Percentiles rank a stretch among this genome's conserved stretches.
phyloP scores from a whole-genome alignment of 2,888 invertebrate genomes.

The Flexamia atlantica region DNA sequence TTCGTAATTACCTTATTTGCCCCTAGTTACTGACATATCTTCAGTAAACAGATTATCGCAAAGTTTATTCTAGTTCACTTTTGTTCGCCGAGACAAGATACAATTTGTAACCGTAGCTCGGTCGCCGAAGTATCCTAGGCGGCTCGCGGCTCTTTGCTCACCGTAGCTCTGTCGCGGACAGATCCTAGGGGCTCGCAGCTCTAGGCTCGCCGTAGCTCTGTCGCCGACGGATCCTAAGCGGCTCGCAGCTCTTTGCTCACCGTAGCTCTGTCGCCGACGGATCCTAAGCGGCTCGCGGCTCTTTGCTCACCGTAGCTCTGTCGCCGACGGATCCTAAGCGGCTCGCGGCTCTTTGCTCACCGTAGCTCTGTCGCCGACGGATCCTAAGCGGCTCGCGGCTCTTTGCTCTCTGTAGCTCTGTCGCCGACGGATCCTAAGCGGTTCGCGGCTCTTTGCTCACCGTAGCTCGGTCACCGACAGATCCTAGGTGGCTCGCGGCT shows the following conservation, averaged over 20 bases:
- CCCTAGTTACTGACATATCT: constrained; percentile 64
- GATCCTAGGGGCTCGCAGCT: too few species aligned
- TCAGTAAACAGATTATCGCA: constrained; percentile 63
- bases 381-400: background rate
- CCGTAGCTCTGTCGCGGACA: too few species aligned
- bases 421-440: background rate
- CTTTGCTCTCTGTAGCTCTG: background rate
- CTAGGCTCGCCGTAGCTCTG: constrained; percentile 6
- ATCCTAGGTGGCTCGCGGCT: background rate
- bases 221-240: background rate
- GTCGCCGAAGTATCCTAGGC: background rate
- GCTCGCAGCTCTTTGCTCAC: background rate
- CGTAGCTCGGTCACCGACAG: background rate
- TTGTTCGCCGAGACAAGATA: constrained; percentile 54
- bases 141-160: background rate
- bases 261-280: background rate
- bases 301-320: background rate
- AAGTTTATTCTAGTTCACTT: constrained; percentile 59
- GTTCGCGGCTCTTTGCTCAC: background rate
- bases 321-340: background rate
- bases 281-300: background rate
- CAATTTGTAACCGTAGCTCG: constrained; percentile 44
- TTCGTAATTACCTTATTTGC: constrained; percentile 63
- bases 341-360: background rate
- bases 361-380: background rate